Evolutionary conservation across 2,113 vertebrate species (phyloP).

Genomic region (Oceanites oceanicus): DNA sequence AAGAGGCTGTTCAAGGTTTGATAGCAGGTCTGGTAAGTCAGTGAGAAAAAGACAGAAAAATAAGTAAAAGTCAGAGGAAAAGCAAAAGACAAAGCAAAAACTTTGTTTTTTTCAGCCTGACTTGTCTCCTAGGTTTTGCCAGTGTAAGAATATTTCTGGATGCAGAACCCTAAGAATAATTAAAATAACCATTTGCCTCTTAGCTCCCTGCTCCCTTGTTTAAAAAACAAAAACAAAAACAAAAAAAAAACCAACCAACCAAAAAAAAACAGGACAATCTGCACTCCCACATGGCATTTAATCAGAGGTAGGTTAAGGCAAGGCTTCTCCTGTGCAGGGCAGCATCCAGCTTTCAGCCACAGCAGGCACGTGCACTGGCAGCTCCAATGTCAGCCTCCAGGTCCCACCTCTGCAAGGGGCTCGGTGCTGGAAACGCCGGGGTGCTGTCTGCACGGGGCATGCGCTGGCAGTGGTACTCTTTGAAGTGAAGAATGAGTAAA

Average conservation of each 20-base stretch:
- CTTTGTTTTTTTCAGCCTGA: not conserved
- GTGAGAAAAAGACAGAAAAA: not conserved
- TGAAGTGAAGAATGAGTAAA: not conserved
- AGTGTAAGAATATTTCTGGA: not conserved
- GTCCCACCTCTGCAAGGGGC: not conserved
- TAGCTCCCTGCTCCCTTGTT: not conserved
- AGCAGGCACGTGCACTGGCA: not conserved
- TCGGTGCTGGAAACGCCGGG: rapidly evolving
- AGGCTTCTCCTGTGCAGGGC: not conserved
- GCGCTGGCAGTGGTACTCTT: not conserved
- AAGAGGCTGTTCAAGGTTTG: not conserved
- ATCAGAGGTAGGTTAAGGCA: not conserved
- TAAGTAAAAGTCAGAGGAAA: not conserved
- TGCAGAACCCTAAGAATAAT: not conserved
- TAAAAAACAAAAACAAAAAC: not conserved
- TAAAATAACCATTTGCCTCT: not conserved
- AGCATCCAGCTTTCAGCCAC: not conserved
- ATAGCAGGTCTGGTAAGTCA: not conserved
- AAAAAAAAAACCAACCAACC: not conserved
- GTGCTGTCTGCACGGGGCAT: not conserved
- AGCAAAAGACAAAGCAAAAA: not conserved
- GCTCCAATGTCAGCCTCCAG: not conserved
- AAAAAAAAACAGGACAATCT: not conserved
- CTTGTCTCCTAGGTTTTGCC: not conserved
- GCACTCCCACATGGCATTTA: not conserved